A percentile compares a stretch with the other conserved stretches of the same genome.
Evolutionary conservation across 2,888 invertebrate genomes (phyloP).

Genomic region (Epirrhoe alternata): DNA sequence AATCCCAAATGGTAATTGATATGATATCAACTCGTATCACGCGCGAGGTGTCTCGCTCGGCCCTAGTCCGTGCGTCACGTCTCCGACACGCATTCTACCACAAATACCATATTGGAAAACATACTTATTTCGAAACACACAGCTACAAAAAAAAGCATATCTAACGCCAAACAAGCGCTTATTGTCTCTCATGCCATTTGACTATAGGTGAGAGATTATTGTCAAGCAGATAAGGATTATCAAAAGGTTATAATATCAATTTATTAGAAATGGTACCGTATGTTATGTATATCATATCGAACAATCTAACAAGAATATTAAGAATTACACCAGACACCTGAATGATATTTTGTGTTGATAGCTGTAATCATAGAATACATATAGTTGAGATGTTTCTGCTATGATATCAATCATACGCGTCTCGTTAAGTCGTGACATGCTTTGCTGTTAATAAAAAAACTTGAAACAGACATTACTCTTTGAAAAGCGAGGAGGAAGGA

Average conservation of each 20-base stretch:
- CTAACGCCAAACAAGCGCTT: neutral
- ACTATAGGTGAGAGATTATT: neutral
- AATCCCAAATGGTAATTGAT: neutral
- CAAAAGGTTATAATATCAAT: neutral
- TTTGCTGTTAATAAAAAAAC: neutral
- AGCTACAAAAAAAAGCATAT: neutral
- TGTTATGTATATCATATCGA: neutral
- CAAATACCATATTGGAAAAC: neutral
- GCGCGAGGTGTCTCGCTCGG: neutral
- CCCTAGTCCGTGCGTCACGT: neutral
- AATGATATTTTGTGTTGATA: neutral
- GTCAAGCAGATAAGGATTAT: neutral
- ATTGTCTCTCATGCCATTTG: neutral
- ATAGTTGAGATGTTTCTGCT: neutral
- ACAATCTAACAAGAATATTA: neutral
- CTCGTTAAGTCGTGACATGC: neutral
- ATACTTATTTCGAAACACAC: too few relatives aligned
- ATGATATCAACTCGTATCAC: neutral
- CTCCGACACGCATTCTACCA: neutral
- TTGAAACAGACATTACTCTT: slow-evolving; percentile 1
- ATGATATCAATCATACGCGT: neutral
- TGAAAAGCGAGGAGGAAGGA: slow-evolving; percentile 21
- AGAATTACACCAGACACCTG: neutral
- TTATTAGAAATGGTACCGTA: neutral
- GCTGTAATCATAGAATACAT: too few relatives aligned